phyloP scores from a whole-genome alignment of 2,113 vertebrate genomes.

The Illadopsis cleaveri region DNA sequence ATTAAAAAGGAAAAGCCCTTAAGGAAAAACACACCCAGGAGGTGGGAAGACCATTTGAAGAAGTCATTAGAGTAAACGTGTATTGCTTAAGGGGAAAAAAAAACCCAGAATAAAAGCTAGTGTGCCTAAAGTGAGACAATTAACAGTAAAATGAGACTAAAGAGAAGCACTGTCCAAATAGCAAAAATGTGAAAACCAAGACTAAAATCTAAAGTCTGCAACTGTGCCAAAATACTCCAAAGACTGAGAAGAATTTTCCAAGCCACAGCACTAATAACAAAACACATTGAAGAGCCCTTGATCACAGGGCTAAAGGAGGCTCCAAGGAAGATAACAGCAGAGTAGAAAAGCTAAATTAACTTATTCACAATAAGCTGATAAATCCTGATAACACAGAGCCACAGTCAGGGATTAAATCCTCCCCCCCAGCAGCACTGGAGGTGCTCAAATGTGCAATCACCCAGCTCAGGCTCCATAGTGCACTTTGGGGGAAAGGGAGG shows the following conservation, averaged over 20 bases:
- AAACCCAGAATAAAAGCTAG: background rate
- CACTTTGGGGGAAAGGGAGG: background rate
- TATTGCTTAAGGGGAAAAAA: background rate
- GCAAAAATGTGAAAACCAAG: background rate
- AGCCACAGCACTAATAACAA: background rate
- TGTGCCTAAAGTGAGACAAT: background rate
- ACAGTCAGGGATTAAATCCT: background rate
- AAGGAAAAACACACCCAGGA: constrained; percentile 6
- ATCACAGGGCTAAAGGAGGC: background rate
- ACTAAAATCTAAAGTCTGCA: background rate
- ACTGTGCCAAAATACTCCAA: background rate
- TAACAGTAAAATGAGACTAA: background rate
- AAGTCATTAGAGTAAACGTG: background rate
- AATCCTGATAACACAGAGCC: background rate
- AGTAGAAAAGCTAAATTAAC: background rate
- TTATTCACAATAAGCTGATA: background rate
- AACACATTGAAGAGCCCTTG: background rate
- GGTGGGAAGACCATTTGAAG: background rate
- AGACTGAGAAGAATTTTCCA: background rate
- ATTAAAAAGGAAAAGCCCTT: background rate
- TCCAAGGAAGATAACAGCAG: background rate
- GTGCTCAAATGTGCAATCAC: background rate
- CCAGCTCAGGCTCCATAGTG: background rate
- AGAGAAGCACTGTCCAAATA: background rate
- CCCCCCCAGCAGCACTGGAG: background rate